Evolutionary conservation across 2,888 invertebrate species (phyloP).

Genomic region (Sarcophaga subvicina): DNA sequence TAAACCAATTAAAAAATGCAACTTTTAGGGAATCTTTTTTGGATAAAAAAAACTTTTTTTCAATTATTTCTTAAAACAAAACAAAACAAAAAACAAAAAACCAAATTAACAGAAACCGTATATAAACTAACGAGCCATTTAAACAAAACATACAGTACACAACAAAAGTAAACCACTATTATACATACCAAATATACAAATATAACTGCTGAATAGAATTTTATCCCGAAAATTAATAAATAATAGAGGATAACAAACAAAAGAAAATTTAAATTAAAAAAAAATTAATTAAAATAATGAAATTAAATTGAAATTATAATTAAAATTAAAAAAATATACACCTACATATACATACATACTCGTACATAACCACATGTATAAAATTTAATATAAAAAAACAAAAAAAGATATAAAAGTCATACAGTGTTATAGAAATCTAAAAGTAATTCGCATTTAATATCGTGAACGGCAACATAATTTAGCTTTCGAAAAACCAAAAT

Average conservation of each 20-base stretch:
- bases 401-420: slow-evolving; percentile 5
- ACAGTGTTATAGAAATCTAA: no score
- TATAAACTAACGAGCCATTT: slow-evolving; percentile 1
- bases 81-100: slow-evolving; percentile 26
- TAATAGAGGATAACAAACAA: no score
- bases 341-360: neutral
- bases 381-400: slow-evolving; percentile 32
- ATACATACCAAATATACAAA: no score
- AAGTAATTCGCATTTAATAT: no score
- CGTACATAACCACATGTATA: neutral
- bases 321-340: neutral
- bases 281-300: no score
- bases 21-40: slow-evolving; percentile 75
- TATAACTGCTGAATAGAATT: no score
- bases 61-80: slow-evolving; percentile 42
- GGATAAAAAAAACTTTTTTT: slow-evolving; percentile 56
- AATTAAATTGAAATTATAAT: slow-evolving; percentile 61
- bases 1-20: slow-evolving; percentile 60
- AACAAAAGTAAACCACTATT: slow-evolving; percentile 36
- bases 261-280: no score
- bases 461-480: no score
- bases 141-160: slow-evolving; percentile 51
- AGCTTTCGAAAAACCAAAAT: no score
- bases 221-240: no score
- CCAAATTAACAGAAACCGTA: slow-evolving; percentile 17